Evolutionary conservation across 2,797 vertebrate species (phyloP), one percentile per base, ranked within the genome.

Genomic region (Coracias cyanogaster): DNA sequence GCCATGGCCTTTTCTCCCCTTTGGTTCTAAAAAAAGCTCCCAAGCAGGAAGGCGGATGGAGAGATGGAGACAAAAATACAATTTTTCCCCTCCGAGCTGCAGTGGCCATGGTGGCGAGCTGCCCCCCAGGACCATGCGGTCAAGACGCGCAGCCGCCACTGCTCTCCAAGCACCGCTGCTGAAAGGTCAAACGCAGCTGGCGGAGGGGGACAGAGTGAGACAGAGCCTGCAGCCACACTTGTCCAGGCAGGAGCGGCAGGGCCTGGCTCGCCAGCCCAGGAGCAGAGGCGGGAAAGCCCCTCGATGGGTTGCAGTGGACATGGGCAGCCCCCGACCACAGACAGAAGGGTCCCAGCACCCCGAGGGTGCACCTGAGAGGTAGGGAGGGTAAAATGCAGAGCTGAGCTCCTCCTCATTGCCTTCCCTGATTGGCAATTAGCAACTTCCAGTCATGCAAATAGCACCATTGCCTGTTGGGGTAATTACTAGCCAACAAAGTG

Each of bases 101-200:
- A 4, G 92, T 5, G 79, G 94, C 91, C 46, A 35, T 9, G 82
- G 84, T 49, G 15, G 82, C 26, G 7, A 86, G 78, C 66, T 5
- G 10, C 91, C 90, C 97, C 95, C 35, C 4, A 19, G 95, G 96
- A 93, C 66, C 58, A 14, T 7, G 25, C 1, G 3, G 89, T 95
- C 60, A 77, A 95, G 94, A 95, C 14, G 87, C 79, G 21, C 91
- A 28, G 29, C 76, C 60, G 6, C 82, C 41, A 3, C 92, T 13
- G 81, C 62, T 65, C 72, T 57, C 87, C 55, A 5, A 80, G 95
- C 3, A 0, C 39, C 5, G 6, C 86, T 89, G 92, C 95, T 61
- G 51, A 96, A 96, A 97, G 97, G 98, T 97, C 97, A 97, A 64
- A 73, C 0, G 4, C 58, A 82, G 96, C 91, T 70, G 76, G 85